Base-by-base conservation (phyloP, 2,888 invertebrate genomes). In the Liopterus haemorrhoidalis region DNA sequence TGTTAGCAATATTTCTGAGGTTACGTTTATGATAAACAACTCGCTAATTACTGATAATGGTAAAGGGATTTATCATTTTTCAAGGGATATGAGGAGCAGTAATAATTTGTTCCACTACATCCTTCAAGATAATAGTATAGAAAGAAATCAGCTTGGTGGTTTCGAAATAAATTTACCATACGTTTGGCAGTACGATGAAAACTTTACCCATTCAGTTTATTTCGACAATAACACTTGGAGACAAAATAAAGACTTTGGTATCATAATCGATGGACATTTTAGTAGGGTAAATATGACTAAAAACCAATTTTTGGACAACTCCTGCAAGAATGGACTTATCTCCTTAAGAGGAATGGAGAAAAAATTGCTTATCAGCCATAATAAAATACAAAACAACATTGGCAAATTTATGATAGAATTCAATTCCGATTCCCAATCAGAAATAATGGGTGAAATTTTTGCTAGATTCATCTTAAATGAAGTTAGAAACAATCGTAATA, bases 31-130 rank as follows among this genome's bases (percentile, higher is more conserved):
- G 70, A 76, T 99, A 2, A 93, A 94, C 57, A 81, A 81, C 54
- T 85, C 85, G 38, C 71, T 85, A 46, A 85, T 99, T 25, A 81
- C 81, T 0, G 86, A 90, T 58, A 99, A 99, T 64, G 86, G 85
- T 0, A 79, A 78, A 63, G 92, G 95, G 9, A 81, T 96, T 50
- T 77, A 80, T 42, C 95, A 96, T 57, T 85, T 89, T 57, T 91
- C 93, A 30, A 81, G 92, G 59, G 94, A 99, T 67, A 79, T 97
- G 56, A 80, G 94, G 54, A 87, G 92, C 50, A 94, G 96, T 0
- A 97, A 97, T 61, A 99, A 99, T 70, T 74, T 99, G 1, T 99
- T 94, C 72, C 93, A 96, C 63, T 99, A 97, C 77, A 75, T 88
- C 18, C 67, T 96, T 35, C 85, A 87, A 64, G 87, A 91, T 59